Conservation (phyloP, 1,140 invertebrate genomes). For the Papilio machaon region DNA sequence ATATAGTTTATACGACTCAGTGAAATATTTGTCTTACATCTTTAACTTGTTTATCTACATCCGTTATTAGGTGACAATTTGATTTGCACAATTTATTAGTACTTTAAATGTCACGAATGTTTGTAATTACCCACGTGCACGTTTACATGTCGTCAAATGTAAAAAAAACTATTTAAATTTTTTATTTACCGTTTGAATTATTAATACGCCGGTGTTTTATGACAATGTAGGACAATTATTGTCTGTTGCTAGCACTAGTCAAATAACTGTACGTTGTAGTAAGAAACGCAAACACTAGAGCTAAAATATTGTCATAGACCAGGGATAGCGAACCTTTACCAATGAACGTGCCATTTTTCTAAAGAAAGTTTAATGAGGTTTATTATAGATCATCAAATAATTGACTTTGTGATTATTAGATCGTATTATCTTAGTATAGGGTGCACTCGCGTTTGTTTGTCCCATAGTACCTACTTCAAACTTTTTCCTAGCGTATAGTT, state of each 20-base stretch:
- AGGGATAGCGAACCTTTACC: no score
- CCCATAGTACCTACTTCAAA: no score
- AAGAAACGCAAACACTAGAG: background rate
- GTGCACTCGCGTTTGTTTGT: no score
- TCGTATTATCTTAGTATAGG: no score
- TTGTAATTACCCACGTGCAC: background rate
- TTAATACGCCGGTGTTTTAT: background rate
- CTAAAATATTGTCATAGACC: no score
- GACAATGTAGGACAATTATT: background rate
- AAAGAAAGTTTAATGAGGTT: no score
- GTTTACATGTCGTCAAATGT: background rate
- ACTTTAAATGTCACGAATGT: constrained; percentile 8
- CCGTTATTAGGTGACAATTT: constrained; percentile 14
- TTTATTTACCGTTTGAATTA: background rate
- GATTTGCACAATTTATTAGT: background rate
- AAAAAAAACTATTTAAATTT: background rate
- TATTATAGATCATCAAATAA: no score
- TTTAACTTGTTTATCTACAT: background rate
- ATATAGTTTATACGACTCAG: no score
- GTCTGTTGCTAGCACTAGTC: background rate
- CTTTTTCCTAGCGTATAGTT: no score
- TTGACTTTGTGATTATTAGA: no score
- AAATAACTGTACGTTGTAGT: background rate
- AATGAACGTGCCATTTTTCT: no score
- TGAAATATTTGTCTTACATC: background rate